Conservation (phyloP, 2,113 vertebrate species). For the Amazona guildingii region DNA sequence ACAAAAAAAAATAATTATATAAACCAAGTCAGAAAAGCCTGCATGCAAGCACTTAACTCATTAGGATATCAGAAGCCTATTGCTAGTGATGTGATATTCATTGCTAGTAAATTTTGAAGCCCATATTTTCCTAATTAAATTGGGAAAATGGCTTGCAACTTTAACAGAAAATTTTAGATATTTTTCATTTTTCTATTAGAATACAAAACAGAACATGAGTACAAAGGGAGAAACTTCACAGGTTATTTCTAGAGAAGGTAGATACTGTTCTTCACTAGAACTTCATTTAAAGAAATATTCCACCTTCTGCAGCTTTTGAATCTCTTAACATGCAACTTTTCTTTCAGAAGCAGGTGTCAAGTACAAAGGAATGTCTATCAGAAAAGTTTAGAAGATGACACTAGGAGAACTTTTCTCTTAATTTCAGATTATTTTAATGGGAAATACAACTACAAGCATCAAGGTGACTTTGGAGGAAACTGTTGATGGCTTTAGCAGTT, state of each 20-base stretch:
- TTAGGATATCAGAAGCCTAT: not conserved
- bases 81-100: not conserved
- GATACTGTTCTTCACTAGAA: not conserved
- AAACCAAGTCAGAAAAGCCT: not conserved
- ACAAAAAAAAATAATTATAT: not conserved
- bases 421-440: not conserved
- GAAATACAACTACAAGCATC: not conserved
- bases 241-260: not conserved
- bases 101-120: not conserved
- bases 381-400: not conserved
- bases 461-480: not conserved
- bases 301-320: not conserved
- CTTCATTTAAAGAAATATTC: not conserved
- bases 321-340: not conserved
- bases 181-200: not conserved
- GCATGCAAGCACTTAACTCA: not conserved
- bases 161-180: not conserved
- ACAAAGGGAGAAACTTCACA: not conserved
- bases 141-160: not conserved
- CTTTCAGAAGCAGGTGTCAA: not conserved
- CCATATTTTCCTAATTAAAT: not conserved
- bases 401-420: not conserved
- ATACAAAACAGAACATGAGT: not conserved
- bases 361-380: not conserved
- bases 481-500: not conserved